phyloP scores from a whole-genome alignment of 2,113 vertebrate genomes.

The Ammodytes dubius region DNA sequence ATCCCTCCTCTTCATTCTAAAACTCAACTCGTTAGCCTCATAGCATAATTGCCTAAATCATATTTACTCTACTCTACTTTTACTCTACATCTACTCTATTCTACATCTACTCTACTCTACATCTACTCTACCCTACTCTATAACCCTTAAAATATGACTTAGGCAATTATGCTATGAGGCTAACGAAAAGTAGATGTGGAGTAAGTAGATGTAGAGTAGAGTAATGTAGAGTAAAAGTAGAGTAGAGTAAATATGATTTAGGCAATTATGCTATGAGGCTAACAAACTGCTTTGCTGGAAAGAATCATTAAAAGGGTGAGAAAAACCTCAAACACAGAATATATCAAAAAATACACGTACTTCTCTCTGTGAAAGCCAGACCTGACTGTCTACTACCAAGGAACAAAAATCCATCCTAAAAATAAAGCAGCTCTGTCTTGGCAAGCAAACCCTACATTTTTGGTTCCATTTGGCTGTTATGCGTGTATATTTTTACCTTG shows the following conservation, averaged over 20 bases:
- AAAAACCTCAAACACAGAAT: background rate
- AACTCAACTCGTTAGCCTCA: background rate
- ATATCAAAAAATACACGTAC: background rate
- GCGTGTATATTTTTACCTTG: conserved; percentile 4
- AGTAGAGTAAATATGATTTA: too few relatives aligned
- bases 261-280: too few relatives aligned
- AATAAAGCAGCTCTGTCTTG: background rate
- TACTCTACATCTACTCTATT: too few relatives aligned
- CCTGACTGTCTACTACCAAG: background rate
- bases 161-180: too few relatives aligned
- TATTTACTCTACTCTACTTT: too few relatives aligned
- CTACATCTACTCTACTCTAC: too few relatives aligned
- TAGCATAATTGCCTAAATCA: too few relatives aligned
- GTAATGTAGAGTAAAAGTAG: too few relatives aligned
- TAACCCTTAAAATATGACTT: too few relatives aligned
- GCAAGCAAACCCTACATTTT: conserved; percentile 13
- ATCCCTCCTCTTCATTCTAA: background rate
- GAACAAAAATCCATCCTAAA: background rate
- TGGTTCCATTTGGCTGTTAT: background rate
- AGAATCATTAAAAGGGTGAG: background rate
- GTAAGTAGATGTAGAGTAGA: too few relatives aligned
- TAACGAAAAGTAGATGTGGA: too few relatives aligned
- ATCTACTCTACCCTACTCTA: too few relatives aligned
- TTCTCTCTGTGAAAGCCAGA: background rate
- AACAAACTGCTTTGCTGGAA: background rate